Evolutionary conservation across 1,140 invertebrate species (phyloP).

Genomic region (Calliphora vicina): DNA sequence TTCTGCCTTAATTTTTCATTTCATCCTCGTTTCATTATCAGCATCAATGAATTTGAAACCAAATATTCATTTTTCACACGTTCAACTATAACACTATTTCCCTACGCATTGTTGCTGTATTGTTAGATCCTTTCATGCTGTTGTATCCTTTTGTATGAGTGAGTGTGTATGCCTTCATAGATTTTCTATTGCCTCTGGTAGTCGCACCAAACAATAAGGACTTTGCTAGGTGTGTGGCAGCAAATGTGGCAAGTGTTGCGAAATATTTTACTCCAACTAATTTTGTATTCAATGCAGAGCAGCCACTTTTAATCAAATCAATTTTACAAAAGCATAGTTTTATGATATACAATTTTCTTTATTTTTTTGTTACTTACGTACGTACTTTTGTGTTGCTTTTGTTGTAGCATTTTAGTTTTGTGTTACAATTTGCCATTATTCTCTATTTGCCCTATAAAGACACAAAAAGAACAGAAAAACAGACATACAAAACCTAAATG

Average conservation of each 20-base stretch:
- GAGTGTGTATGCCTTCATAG: no score
- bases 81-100: conserved; percentile 16
- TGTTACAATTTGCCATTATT: conserved; percentile 25
- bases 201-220: no score
- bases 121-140: neutral
- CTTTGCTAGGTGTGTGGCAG: neutral
- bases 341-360: conserved; percentile 28
- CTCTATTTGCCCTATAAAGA: neutral
- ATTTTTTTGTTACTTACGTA: neutral
- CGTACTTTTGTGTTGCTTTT: neutral
- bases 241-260: neutral
- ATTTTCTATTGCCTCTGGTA: no score
- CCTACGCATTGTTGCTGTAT: neutral
- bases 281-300: conserved; percentile 25
- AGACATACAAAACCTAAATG: neutral
- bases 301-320: conserved; percentile 33
- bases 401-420: conserved; percentile 21
- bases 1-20: neutral
- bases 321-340: conserved; percentile 33
- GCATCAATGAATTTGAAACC: neutral
- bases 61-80: conserved; percentile 17
- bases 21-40: neutral
- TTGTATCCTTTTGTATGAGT: neutral
- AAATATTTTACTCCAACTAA: conserved; percentile 6
- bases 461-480: neutral